A percentile compares a stretch with the other conserved stretches of the same genome.
Conservation (phyloP, 2,113 vertebrate genomes). For the Hyaena hyaena region DNA sequence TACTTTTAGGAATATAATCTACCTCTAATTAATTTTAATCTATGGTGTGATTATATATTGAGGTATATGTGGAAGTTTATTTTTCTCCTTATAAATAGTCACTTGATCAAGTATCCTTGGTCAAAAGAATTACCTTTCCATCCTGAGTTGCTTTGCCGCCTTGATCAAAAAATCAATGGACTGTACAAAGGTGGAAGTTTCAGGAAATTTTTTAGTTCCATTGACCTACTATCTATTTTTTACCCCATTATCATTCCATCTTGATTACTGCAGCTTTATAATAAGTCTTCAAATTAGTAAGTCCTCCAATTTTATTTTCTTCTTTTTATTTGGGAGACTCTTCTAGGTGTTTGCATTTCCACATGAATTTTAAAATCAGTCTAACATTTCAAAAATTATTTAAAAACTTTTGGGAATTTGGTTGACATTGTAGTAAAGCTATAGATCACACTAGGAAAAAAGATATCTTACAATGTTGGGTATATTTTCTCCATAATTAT, state of each 20-base stretch:
- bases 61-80: not conserved
- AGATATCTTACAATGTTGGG: not conserved
- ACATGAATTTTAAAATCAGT: not conserved
- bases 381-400: not conserved
- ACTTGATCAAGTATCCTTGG: not conserved
- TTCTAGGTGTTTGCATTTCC: not conserved
- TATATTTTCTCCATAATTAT: not conserved
- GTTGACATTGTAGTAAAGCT: not conserved
- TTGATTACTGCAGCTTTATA: not conserved
- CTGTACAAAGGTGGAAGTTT: not conserved
- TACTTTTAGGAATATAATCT: not conserved
- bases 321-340: not conserved
- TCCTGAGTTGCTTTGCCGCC: not conserved
- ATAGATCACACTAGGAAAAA: not conserved
- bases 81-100: not conserved
- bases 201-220: not conserved
- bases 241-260: not conserved
- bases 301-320: not conserved
- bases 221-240: not conserved
- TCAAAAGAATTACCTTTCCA: not conserved
- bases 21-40: not conserved
- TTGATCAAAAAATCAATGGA: not conserved
- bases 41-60: not conserved
- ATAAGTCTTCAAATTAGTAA: not conserved
- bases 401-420: not conserved